Percentiles rank a stretch among this genome's conserved stretches.
Evolutionary conservation across 2,113 vertebrate genomes (phyloP).

Genomic region (Embiotoca jacksoni): DNA sequence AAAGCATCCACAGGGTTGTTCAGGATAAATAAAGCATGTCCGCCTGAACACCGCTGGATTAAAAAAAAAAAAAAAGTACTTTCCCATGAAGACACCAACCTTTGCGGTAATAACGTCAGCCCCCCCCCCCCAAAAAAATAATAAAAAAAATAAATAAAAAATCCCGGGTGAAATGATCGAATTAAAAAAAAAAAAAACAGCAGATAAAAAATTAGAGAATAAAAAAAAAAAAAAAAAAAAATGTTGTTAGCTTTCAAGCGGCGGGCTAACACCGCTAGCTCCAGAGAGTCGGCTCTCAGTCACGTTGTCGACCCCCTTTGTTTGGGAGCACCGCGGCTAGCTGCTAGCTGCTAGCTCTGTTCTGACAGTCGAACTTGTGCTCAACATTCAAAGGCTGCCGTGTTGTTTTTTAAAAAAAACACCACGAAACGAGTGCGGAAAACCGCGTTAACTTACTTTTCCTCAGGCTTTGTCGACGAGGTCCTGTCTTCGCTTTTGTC

Average conservation of each 20-base stretch:
- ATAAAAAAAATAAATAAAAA: too few relatives aligned
- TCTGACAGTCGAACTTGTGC: slow-evolving; percentile 58
- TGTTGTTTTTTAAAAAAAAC: slow-evolving; percentile 18
- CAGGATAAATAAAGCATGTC: slow-evolving; percentile 43
- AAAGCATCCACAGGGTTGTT: slow-evolving; percentile 58
- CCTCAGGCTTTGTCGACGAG: slow-evolving; percentile 41
- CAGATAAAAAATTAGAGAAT: background rate
- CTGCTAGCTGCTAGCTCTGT: slow-evolving; percentile 58
- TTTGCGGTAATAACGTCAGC: fast-evolving
- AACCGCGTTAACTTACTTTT: slow-evolving; percentile 66
- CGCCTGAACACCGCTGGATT: background rate
- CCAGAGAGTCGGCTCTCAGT: slow-evolving; percentile 77
- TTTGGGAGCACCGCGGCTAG: slow-evolving; percentile 83
- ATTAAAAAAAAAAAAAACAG: background rate
- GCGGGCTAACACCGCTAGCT: slow-evolving; percentile 75
- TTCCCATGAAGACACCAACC: background rate
- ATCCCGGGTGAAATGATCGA: fast-evolving
- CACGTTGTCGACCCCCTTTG: slow-evolving; percentile 88
- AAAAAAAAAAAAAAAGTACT: background rate
- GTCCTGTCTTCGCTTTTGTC: slow-evolving; percentile 38
- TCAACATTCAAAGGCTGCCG: background rate
- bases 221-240: background rate
- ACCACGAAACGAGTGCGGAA: slow-evolving; percentile 29
- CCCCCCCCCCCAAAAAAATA: too few relatives aligned
- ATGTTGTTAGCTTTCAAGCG: slow-evolving; percentile 61